phyloP scores from a whole-genome alignment of 2,113 vertebrate genomes.

The Xiphophorus hellerii region DNA sequence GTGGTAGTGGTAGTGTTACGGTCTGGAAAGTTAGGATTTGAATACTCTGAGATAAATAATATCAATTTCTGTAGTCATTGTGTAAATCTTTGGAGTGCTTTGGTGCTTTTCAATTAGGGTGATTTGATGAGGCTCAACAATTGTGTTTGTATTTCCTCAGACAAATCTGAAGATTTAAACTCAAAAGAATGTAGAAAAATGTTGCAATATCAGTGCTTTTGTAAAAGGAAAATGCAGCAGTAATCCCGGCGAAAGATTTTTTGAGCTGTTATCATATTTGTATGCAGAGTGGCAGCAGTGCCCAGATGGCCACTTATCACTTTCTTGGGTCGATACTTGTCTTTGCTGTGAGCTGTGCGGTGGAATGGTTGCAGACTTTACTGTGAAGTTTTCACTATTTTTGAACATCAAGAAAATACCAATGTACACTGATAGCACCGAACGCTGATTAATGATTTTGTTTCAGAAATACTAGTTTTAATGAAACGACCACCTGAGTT shows the following conservation, averaged over 20 bases:
- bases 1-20: no score
- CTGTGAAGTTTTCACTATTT: background rate
- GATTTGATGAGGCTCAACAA: background rate
- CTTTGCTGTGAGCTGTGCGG: constrained; percentile 26
- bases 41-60: background rate
- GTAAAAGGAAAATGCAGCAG: background rate
- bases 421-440: no score
- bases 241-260: constrained; percentile 20
- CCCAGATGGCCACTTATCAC: constrained; percentile 55
- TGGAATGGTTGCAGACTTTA: background rate
- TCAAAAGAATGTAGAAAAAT: background rate
- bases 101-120: no score
- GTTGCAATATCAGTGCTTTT: background rate
- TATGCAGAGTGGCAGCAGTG: constrained; percentile 13
- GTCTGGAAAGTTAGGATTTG: background rate
- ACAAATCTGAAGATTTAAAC: background rate
- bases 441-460: background rate
- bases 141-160: background rate
- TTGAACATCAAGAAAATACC: constrained; percentile 6
- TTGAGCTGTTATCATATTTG: constrained; percentile 20
- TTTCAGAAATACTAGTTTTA: background rate
- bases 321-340: constrained; percentile 50
- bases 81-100: background rate
- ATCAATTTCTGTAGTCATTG: background rate
- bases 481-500: background rate